Evolutionary conservation across 2,888 invertebrate genomes (phyloP), one percentile per base, ranked within the genome.

Genomic region (Arctia plantaginis): DNA sequence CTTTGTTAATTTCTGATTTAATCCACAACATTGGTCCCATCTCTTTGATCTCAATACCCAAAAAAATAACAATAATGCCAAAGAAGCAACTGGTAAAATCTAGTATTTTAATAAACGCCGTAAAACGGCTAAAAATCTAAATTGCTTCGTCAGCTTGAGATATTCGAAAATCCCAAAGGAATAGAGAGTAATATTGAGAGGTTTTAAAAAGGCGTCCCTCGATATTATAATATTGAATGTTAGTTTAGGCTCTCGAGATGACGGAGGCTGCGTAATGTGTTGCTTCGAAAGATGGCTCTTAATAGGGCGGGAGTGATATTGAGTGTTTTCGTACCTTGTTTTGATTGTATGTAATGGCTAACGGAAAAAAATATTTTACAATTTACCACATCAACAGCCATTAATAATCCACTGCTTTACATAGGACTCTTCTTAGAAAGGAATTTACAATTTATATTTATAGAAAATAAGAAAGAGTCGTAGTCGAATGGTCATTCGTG

Each of bases 191-290:
- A 64, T 23, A 71, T 71, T 51, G 47, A 65, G 65, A 18, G 68
- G 68, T 47, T 73, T 72, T 71, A 51, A 74, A 75, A 69, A 35
- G n/a, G 64, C 59, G 47, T 35, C 76, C 59, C 6, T 41, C 67
- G 55, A 68, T 69, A 74, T 74, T 73, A 71, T 74, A 66, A 81
- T 82, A 78, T 76, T 72, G 44, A 77, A 80, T 74, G 71, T 78
- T 85, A 83, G 78, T 82, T 77, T 71, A 80, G 66, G 85, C 44
- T 77, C 30, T 69, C 47, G 62, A 64, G 65, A 67, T 62, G 62
- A 62, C 30, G 39, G 72, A 33, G 27, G 67, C 35, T 23, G 23
- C 67, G 20, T 64, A 66, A 69, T 81, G 20, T 13, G 71, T 69
- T 55, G 66, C 73, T 81, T 74, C 33, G 62, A 44, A 70, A 67